Evolutionary conservation across 2,797 vertebrate genomes (phyloP).

Genomic region (Chrysocyon brachyurus): DNA sequence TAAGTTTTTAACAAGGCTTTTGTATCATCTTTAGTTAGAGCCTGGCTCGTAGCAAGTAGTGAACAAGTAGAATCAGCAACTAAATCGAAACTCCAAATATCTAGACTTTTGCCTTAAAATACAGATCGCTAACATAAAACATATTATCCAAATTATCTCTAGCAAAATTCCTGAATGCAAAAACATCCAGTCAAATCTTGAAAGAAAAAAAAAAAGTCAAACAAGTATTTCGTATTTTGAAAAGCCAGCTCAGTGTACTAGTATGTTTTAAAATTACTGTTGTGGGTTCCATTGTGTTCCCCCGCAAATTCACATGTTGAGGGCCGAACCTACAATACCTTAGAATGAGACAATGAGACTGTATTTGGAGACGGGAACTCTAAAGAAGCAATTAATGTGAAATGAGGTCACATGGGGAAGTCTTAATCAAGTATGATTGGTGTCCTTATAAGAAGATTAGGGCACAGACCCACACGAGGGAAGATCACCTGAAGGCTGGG

Average conservation of each 20-base stretch:
- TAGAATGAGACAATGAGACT: slow-evolving; percentile 21
- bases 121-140: not conserved
- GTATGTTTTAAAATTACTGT: not conserved
- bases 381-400: not conserved
- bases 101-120: slow-evolving; percentile 27
- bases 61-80: not conserved
- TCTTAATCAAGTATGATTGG: not conserved
- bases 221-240: not conserved
- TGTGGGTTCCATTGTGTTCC: not conserved
- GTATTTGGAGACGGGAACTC: not conserved
- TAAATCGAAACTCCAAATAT: not conserved
- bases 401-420: not conserved
- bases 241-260: not conserved
- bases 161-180: not conserved
- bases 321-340: not conserved
- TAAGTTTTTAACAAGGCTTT: not conserved
- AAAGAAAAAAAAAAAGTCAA: not conserved
- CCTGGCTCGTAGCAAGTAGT: not conserved
- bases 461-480: not conserved
- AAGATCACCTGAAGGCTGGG: not conserved
- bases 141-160: not conserved
- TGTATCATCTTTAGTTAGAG: not conserved
- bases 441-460: not conserved
- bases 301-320: not conserved
- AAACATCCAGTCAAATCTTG: not conserved